These are phyloP conservation scores for Heliconius ethilla DNA, from an alignment of 2,888 invertebrate genomes.

Conservation along the genomic window DNA sequence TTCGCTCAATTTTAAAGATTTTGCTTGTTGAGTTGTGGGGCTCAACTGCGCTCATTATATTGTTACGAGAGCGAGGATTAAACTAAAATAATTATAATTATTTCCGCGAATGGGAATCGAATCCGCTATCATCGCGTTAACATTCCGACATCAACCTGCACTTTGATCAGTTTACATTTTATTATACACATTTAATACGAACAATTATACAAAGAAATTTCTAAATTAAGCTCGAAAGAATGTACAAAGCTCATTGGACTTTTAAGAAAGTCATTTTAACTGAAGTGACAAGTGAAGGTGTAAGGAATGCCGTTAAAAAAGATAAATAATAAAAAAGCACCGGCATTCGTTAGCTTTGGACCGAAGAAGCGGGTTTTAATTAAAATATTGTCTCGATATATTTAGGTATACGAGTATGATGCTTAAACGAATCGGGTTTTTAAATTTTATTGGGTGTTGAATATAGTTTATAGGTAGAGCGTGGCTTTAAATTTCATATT, in stretches of 20 bases:
- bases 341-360: constrained; percentile 12
- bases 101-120: background rate
- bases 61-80: background rate
- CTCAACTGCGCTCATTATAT: background rate
- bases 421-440: background rate
- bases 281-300: constrained; percentile 26
- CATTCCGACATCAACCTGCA: background rate
- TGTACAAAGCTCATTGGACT: constrained; percentile 4
- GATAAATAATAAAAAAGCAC: constrained; percentile 23
- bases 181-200: background rate
- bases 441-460: background rate
- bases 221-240: constrained; percentile 3
- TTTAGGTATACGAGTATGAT: background rate
- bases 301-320: constrained; percentile 26
- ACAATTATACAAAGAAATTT: background rate
- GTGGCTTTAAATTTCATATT: too few species aligned
- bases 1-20: background rate
- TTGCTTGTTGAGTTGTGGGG: background rate
- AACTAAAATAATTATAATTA: background rate
- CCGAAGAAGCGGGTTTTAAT: constrained; percentile 16
- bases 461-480: background rate
- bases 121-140: background rate
- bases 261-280: constrained; percentile 13
- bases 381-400: constrained; percentile 20
- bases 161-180: too few species aligned